phyloP scores from a whole-genome alignment of 2,113 vertebrate species.

The Gobiocypris rarus region DNA sequence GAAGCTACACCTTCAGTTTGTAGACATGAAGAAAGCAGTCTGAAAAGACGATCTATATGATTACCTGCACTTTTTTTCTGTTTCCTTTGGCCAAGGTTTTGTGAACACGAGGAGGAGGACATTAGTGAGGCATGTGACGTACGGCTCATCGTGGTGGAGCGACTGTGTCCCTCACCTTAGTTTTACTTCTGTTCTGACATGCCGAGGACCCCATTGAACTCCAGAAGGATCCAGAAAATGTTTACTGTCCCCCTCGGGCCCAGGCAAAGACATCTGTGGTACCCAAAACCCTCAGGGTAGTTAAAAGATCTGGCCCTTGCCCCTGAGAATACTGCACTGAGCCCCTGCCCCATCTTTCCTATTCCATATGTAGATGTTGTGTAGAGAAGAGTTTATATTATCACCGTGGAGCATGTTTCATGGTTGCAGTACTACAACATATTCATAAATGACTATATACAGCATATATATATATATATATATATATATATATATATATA shows the following conservation, averaged over 20 bases:
- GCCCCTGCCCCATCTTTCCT: constrained; percentile 30
- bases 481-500: constrained; percentile 28
- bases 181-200: constrained; percentile 65
- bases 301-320: constrained; percentile 36
- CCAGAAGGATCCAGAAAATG: constrained; percentile 33
- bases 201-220: constrained; percentile 51
- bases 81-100: constrained; percentile 52
- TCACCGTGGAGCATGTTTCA: constrained; percentile 75
- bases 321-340: constrained; percentile 45
- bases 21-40: not conserved
- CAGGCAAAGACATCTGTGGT: constrained; percentile 41
- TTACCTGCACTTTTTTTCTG: constrained; percentile 5
- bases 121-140: constrained; percentile 47
- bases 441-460: constrained; percentile 51
- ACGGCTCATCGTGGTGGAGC: constrained; percentile 57
- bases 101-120: constrained; percentile 64
- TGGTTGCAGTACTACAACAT: constrained; percentile 67
- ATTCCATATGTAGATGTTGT: constrained; percentile 67
- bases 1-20: not conserved
- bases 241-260: constrained; percentile 36
- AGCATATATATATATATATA: constrained; percentile 20
- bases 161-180: constrained; percentile 67
- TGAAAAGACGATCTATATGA: not conserved
- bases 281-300: constrained; percentile 43
- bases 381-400: constrained; percentile 64